Base-by-base conservation (phyloP, 2,113 vertebrate species). In the Anhinga anhinga region DNA sequence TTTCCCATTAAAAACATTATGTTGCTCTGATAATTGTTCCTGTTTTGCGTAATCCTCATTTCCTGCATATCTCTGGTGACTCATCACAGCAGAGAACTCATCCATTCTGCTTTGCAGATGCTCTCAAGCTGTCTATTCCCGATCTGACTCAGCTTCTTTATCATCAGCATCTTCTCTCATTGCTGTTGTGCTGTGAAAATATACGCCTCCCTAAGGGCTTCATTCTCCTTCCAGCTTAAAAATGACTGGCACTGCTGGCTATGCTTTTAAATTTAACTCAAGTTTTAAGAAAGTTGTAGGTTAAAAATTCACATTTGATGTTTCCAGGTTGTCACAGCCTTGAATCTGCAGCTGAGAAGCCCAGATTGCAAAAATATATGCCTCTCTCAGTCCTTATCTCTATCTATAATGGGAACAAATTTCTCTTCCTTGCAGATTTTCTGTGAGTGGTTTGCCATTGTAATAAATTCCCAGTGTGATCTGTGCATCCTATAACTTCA, bases 41-140 rank as follows among this genome's bases (percentile, higher is more conserved):
- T 91, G 94, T 80, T 94, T 94, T 90, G 82, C 94, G 67, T 86
- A 88, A 88, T 70, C 74, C 82, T 97, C 29, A 20, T 95, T 95
- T 97, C 95, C 97, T 96, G 63, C 13, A 2, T 65, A 20, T 56
- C 91, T 88, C 82, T 79, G 71, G 88, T 95, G 95, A 97, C 90
- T 97, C 93, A 95, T 73, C 82, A 4, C 85, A 67, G 82, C 83
- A 62, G 86, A 88, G 76, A 32, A 85, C 61, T 61, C 62, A 63
- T 55, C 90, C 88, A n/a, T 90, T 76, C 79, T 93, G 82, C 85
- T 78, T 15, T 78, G 88, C 95, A 97, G 96, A 96, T 97, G 93
- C 93, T 93, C 90, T 77, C 90, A 94, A 80, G 79, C 82, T 92
- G 66, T 65, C 38, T 55, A 3, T 86, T 93, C 78, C 70, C 12